phyloP scores from a whole-genome alignment of 2,888 invertebrate species.

The Pogonocherus hispidulus region DNA sequence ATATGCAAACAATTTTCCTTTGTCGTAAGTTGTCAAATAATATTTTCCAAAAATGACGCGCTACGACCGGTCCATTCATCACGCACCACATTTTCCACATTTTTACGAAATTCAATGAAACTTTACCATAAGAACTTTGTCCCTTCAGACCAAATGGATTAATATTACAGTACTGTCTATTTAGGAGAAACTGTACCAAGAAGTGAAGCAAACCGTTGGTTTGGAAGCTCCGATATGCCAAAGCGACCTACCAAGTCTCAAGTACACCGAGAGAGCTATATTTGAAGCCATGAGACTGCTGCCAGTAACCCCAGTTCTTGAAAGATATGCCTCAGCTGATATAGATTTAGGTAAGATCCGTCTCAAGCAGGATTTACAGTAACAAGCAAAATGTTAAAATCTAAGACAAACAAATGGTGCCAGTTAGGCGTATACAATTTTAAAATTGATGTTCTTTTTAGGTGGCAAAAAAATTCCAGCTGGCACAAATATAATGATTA shows the following conservation, averaged over 20 bases:
- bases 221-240: conserved; percentile 36
- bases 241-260: conserved; percentile 40
- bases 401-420: too few relatives aligned
- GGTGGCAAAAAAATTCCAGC: conserved; percentile 43
- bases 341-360: conserved; percentile 41
- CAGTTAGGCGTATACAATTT: too few relatives aligned
- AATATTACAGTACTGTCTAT: neutral
- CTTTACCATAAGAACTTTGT: too few relatives aligned
- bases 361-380: too few relatives aligned
- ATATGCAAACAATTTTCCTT: too few relatives aligned
- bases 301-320: conserved; percentile 39
- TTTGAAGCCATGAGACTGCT: conserved; percentile 44
- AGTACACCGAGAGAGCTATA: conserved; percentile 44
- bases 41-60: too few relatives aligned
- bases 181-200: conserved; percentile 44
- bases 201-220: conserved; percentile 39
- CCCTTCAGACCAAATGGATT: too few relatives aligned
- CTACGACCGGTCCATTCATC: too few relatives aligned
- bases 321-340: conserved; percentile 35
- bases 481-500: conserved; percentile 37
- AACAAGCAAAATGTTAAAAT: too few relatives aligned
- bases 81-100: too few relatives aligned
- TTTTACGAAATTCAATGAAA: too few relatives aligned
- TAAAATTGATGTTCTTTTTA: conserved; percentile 21
- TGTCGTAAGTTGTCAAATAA: too few relatives aligned